Base-by-base conservation (phyloP, 2,113 vertebrate genomes). In the Hippocampus abdominalis region DNA sequence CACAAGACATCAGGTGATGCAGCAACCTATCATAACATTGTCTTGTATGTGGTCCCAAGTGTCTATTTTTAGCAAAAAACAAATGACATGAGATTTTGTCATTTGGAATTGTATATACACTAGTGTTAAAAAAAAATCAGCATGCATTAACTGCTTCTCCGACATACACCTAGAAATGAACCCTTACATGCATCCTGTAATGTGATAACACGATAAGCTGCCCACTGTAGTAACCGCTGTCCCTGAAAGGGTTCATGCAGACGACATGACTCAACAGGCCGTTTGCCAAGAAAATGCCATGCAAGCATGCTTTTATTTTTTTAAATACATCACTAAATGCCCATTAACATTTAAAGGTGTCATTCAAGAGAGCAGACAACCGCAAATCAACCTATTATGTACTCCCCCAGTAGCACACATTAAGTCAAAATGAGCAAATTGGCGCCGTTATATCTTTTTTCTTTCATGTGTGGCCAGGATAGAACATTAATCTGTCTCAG, bases 271-370 rank as follows among this genome's bases (percentile, higher is more conserved):
- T 5, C 4, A 29, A 59, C 25, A 16, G 27, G 27, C 13, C 25
- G 27, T 29, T 59, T 59, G 25, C 57, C 27, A 36, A 60, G 15
- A 60, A 32, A 60, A 60, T 60, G 57, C 20, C 6, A 60, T 0
- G 27, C 23, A 15, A 59, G 56, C 3, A 4, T 16, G 15, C 3
- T 61, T 16, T n/a, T n/a, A n/a, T 42, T 44, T 44, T 44, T 44
- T 44, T 44, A 12, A 11, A 62, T 10, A 8, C 54, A 32, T n/a
- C 25, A 13, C 39, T 56, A 23, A 49, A 40, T 3, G 10, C 16
- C 63, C 44, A 27, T 62, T 65, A 46, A 70, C 56, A 59, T 74
- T 68, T 59, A 46, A 21, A 60, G 39, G 40, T n/a, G 62, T 44
- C 62, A 44, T 44, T 63, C 5, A 12, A 8, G 21, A 44, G 39